These are phyloP conservation scores for Phaethornis superciliosus DNA, from an alignment of 2,113 vertebrate genomes.

Conservation along the genomic window DNA sequence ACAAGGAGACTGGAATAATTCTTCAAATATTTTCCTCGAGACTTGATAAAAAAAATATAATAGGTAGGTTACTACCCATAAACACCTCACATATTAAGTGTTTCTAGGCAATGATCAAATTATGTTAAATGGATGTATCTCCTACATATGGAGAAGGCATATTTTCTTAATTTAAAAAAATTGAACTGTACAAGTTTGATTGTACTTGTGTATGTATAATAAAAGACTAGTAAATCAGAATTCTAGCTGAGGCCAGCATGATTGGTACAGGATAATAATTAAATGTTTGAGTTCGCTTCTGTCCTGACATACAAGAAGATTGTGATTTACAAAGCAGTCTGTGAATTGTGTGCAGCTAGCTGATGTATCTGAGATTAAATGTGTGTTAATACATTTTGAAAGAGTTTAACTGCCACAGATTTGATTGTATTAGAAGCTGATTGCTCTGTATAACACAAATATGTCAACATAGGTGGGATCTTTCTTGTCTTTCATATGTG, in stretches of 20 bases:
- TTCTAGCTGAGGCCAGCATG: slow-evolving; percentile 38
- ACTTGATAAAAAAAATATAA: neutral
- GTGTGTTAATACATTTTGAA: slow-evolving; percentile 16
- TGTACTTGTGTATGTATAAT: slow-evolving; percentile 11
- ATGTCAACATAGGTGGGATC: neutral
- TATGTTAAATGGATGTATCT: neutral
- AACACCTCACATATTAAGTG: neutral
- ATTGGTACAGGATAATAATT: slow-evolving; percentile 30
- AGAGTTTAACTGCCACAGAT: slow-evolving; percentile 19
- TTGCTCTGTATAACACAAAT: slow-evolving; percentile 48
- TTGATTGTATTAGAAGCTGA: slow-evolving; percentile 47
- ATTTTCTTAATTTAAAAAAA: slow-evolving; percentile 39
- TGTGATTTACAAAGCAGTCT: slow-evolving; percentile 26
- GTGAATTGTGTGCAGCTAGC: slow-evolving; percentile 6
- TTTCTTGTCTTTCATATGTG: neutral
- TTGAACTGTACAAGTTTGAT: neutral
- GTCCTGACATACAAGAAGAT: neutral
- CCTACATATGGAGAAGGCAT: slow-evolving; percentile 25
- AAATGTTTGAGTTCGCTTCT: slow-evolving; percentile 17
- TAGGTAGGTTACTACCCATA: neutral
- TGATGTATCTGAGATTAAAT: slow-evolving; percentile 29
- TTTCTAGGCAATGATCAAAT: slow-evolving; percentile 15
- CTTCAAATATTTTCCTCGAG: slow-evolving; percentile 15
- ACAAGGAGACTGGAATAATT: slow-evolving; percentile 20
- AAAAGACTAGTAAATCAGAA: slow-evolving; percentile 34